Evolutionary conservation across 2,888 invertebrate species (phyloP).

Genomic region (Papilio demoleus): DNA sequence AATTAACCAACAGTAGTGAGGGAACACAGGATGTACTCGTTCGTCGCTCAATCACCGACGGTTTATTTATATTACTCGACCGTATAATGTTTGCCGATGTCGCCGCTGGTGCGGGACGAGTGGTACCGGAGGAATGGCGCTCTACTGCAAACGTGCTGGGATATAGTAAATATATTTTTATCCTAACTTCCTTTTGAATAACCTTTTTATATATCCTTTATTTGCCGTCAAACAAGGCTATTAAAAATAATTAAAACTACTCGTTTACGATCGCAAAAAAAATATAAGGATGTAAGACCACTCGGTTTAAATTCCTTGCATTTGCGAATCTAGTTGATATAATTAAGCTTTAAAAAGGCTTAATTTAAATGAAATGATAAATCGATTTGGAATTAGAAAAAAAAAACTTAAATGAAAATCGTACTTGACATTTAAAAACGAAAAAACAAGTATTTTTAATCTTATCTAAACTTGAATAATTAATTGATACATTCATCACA

Average conservation of each 20-base stretch:
- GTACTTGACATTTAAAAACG: conserved; percentile 8
- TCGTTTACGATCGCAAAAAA: background rate
- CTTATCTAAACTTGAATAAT: conserved; percentile 3
- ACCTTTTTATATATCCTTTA: background rate
- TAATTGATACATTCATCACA: background rate
- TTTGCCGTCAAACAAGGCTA: background rate
- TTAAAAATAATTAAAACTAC: background rate
- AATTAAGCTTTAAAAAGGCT: background rate
- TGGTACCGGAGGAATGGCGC: too few relatives aligned
- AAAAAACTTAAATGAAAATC: background rate
- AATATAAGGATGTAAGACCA: background rate
- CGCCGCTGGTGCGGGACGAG: too few relatives aligned
- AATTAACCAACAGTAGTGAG: conserved; percentile 24
- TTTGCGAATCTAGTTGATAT: background rate
- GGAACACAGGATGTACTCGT: conserved; percentile 6
- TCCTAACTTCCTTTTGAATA: background rate
- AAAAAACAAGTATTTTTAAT: background rate
- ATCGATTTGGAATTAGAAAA: too few relatives aligned
- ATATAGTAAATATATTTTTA: background rate
- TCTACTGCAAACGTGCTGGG: too few relatives aligned
- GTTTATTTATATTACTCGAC: conserved; percentile 20
- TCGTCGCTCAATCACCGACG: background rate
- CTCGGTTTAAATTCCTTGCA: background rate
- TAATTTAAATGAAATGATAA: too few relatives aligned
- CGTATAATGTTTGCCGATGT: too few relatives aligned